Conservation (phyloP, 2,888 invertebrate genomes). For the Odontocerum albicorne region DNA sequence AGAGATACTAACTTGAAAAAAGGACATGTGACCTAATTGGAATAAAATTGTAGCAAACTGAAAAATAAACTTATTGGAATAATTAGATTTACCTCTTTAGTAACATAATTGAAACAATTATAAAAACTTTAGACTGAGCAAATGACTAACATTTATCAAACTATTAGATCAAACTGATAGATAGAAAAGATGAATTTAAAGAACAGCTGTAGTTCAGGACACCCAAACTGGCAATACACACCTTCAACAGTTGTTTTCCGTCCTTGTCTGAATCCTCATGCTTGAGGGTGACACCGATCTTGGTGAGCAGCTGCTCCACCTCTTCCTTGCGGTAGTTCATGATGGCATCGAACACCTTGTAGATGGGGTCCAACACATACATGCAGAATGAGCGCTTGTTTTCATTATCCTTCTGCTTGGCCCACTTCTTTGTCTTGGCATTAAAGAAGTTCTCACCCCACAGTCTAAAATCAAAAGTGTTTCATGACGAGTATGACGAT, state of each 20-base stretch:
- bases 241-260: constrained; percentile 94
- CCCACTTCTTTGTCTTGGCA: constrained; percentile 96
- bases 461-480: too few species aligned
- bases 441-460: constrained; percentile 99
- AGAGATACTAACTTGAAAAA: too few species aligned
- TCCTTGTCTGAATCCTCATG: constrained; percentile 96
- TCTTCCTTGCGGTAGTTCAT: constrained; percentile 97
- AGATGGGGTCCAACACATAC: constrained; percentile 99
- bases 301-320: constrained; percentile 81
- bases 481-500: too few species aligned
- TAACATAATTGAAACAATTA: too few species aligned
- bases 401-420: constrained; percentile 85
- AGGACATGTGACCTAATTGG: too few species aligned
- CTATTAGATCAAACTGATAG: too few species aligned
- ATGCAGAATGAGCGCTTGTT: constrained; percentile 98
- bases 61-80: too few species aligned
- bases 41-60: too few species aligned
- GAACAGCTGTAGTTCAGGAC: too few species aligned
- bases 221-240: too few species aligned
- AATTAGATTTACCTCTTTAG: too few species aligned
- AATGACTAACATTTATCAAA: not conserved
- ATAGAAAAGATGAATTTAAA: too few species aligned
- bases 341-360: constrained; percentile 80
- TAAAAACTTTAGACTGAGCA: not conserved
- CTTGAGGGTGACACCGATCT: constrained; percentile 89